Evolutionary conservation across 1,140 invertebrate species (phyloP).

Genomic region (Drosophila obscura): DNA sequence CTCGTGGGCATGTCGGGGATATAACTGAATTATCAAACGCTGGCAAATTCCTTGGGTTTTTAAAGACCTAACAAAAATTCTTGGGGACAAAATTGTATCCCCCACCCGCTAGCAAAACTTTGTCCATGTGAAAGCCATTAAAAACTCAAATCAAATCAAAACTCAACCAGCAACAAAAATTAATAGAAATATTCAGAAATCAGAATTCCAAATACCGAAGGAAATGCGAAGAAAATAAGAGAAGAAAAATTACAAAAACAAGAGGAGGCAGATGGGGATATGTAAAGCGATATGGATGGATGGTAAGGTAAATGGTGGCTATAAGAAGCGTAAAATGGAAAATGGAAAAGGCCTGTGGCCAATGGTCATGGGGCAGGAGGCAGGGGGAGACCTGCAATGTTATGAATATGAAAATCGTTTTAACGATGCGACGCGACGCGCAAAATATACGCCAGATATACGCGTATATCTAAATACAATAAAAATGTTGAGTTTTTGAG

Average conservation of each 20-base stretch:
- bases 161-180: conserved; percentile 8
- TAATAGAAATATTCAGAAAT: conserved; percentile 27
- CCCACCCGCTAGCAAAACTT: conserved; percentile 8
- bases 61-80: background rate
- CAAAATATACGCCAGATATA: conserved; percentile 26
- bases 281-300: background rate
- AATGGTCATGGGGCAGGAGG: background rate
- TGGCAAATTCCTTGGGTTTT: conserved; percentile 21
- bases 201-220: background rate
- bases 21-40: conserved; percentile 23
- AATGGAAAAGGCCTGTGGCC: too few relatives aligned
- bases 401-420: conserved; percentile 74
- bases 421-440: conserved; percentile 63
- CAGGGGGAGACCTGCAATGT: conserved; percentile 47
- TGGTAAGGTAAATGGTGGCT: too few relatives aligned
- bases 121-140: conserved; percentile 70
- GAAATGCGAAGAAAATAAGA: conserved; percentile 6
- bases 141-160: conserved; percentile 26
- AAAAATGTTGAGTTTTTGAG: conserved; percentile 22
- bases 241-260: conserved; percentile 24
- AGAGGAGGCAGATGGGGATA: conserved; percentile 25
- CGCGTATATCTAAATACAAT: background rate
- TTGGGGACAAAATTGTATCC: too few relatives aligned
- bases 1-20: too few relatives aligned
- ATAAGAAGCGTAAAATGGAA: too few relatives aligned